Evolutionary conservation across 1,140 invertebrate genomes (phyloP), one percentile per base, ranked within the genome.

Genomic region (Drosophila sturtevanti): DNA sequence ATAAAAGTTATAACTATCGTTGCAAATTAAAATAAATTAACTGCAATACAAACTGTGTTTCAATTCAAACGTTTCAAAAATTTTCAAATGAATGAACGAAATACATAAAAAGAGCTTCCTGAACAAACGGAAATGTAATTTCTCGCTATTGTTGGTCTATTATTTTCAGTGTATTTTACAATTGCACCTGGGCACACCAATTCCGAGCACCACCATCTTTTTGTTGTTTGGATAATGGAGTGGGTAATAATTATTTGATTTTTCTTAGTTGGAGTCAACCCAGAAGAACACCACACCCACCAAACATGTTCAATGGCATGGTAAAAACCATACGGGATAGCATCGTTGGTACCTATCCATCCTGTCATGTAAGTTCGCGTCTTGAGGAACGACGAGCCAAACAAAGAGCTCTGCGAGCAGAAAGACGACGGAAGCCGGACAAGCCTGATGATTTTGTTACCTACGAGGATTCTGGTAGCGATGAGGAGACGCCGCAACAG

Each of bases 401-500:
- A 86, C 94, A 95, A 60, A 94, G 94, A 86, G 93, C 94, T 51
- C 76, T 94, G 71, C 94, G 94, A 85, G 82, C 95, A 76, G 96
- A 97, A 89, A 94, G 95, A 77, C 93, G 96, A 48, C 92, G 96
- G 37, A 96, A 96, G 84, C 95, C 96, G 1, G 96, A 97, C 67
- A 97, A 97, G 77, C 96, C 96, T 0, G 97, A 97, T 91, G 96
- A 97, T 92, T 97, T 97, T 92, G 96, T 97, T 3, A 96, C 95
- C 70, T 97, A 97, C 84, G 96, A 97, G 56, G 96, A 97, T 68
- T 96, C 96, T 69, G 96, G 97, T 63, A 96, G 96, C 67, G 96
- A 97, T 71, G 95, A 96, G 69, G 96, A 96, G 64, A 95, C 95
- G 35, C 93, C 94, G 2, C 93, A 93, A 41, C 94, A 95, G 81